Base-by-base conservation (phyloP, 2,113 vertebrate genomes). In the Platichthys stellatus region DNA sequence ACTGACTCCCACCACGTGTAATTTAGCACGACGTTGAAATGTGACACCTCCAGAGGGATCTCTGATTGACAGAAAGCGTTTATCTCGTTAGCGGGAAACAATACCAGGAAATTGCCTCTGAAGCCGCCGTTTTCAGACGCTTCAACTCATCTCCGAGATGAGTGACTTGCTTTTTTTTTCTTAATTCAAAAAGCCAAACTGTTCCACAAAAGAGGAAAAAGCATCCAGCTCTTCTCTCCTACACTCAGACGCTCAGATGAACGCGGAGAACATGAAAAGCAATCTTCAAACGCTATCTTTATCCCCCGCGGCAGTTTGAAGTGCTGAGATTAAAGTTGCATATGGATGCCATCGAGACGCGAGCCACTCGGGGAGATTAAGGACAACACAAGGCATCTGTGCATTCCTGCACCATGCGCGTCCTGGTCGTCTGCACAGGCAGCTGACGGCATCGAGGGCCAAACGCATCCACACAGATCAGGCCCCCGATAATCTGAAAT, bases 251-350 rank as follows among this genome's bases (percentile, higher is more conserved):
- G 51, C 83, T 76, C 76, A 81, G 61, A 85, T 63, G 72, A 80
- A 78, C 40, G 60, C 68, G 38, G 67, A 14, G n/a, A 80, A 76
- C 81, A 89, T 84, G 85, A 89, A 89, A 88, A 85, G 81, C 86
- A 83, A 85, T 90, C 88, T 90, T 88, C 87, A 91, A 87, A 86
- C 77, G 85, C 82, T 86, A 86, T 88, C 89, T 90, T 88, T 85
- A 90, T 88, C 86, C 86, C 80, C n/a, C 51, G 54, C 54, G 35
- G 78, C 78, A 69, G 80, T 80, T 82, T 87, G 73, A 88, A 89
- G 85, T 82, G 83, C 77, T 43, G 61, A 90, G 90, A 87, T 90
- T 85, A 90, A 90, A 89, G 86, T 86, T 87, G 86, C 85, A 86
- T 80, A 89, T 72, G 85, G 86, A 83, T 78, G 83, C 83, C 89